Conservation (phyloP, 2,888 invertebrate species). For the Colletes collaris region DNA sequence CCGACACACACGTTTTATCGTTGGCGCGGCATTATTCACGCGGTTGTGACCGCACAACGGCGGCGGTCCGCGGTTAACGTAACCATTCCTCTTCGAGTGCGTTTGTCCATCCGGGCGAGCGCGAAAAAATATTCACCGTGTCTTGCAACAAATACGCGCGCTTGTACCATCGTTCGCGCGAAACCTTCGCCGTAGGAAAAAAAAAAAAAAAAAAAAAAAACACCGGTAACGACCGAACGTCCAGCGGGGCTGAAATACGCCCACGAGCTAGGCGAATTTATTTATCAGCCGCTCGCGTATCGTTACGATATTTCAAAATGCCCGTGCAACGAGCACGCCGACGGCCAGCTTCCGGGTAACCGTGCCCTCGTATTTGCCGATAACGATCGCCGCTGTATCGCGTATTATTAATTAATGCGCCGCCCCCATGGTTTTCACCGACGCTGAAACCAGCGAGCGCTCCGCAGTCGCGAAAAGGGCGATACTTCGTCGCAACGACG, state of each 20-base stretch:
- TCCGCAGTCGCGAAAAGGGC: no score
- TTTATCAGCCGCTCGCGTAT: slow-evolving; percentile 44
- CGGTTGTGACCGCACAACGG: background rate
- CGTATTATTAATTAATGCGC: slow-evolving; percentile 63
- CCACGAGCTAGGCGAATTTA: slow-evolving; percentile 56
- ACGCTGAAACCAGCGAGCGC: background rate
- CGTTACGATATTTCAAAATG: slow-evolving; percentile 57
- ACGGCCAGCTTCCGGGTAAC: slow-evolving; percentile 24
- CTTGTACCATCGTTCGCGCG: background rate
- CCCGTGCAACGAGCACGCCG: slow-evolving; percentile 9
- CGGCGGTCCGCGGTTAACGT: slow-evolving; percentile 1
- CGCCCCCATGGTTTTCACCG: slow-evolving; percentile 26
- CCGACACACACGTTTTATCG: slow-evolving; percentile 12
- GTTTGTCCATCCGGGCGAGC: slow-evolving; percentile 6
- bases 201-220: slow-evolving; percentile 26
- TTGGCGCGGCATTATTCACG: slow-evolving; percentile 15
- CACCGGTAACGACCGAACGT: slow-evolving; percentile 32
- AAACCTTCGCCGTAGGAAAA: slow-evolving; percentile 42
- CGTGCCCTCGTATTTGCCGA: slow-evolving; percentile 38
- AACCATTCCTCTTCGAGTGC: slow-evolving; percentile 17
- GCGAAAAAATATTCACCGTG: slow-evolving; percentile 16
- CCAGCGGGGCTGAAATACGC: slow-evolving; percentile 54
- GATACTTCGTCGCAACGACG: slow-evolving; percentile 14
- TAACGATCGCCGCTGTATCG: slow-evolving; percentile 56
- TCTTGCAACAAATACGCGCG: slow-evolving; percentile 15